Base-by-base conservation (phyloP, 2,888 invertebrate genomes). In the Andrena trimmerana region DNA sequence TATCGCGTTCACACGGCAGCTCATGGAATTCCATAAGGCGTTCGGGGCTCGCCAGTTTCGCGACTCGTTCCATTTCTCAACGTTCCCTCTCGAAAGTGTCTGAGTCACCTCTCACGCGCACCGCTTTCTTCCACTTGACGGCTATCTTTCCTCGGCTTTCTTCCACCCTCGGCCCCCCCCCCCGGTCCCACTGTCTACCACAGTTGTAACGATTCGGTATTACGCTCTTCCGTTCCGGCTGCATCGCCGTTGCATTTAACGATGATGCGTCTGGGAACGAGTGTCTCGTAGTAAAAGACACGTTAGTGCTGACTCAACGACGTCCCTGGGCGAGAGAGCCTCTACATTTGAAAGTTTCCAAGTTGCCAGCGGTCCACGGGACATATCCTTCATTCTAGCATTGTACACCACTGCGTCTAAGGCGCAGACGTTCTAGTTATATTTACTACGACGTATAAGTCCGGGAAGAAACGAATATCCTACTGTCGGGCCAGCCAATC, bases 21-120 rank as follows among this genome's bases (percentile, higher is more conserved):
- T 72, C 68, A 59, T 59, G 81, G 79, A 81, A 85, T 88, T 85
- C 85, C 85, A 80, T 71, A 73, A 83, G 67, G 72, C 77, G 77
- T 75, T 77, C 70, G 54, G 36, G 54, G 42, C 73, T 63, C 72
- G 75, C 73, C 82, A 73, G 84, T 68, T 83, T 77, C 78, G 71
- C 36, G 50, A 76, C 68, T 83, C 85, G 75, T 72, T 74, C 81
- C 78, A 78, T 79, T 86, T 87, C 80, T 75, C 80, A 59, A 71
- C 65, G 63, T 80, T 78, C 59, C 77, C 66, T 74, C 59, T 52
- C 84, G 74, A 57, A 77, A 86, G 74, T 78, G 78, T 79, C 82
- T 71, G 68, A 78, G 73, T 57, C 75, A 69, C 76, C 70, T 70
- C 72, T 78, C 67, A 42, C 29, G 60, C n/a, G 63, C 20, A 52